Base-by-base conservation (phyloP, 2,888 invertebrate species). In the Drosophila nigritarsus region DNA sequence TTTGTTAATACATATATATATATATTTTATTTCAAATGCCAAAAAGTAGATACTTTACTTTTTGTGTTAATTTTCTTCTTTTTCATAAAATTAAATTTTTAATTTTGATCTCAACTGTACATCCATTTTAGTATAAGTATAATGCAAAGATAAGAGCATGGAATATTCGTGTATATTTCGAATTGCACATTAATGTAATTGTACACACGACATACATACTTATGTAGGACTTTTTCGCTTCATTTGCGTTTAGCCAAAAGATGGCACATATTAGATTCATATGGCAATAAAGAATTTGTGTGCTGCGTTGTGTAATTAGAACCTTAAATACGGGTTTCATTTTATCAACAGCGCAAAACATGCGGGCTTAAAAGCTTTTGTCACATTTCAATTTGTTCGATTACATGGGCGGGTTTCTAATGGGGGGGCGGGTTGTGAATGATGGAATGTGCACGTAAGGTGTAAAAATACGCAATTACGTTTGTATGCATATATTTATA, bases 301-400 rank as follows among this genome's bases (percentile, higher is more conserved):
- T 34, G 51, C 40, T 55, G 48, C 1, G 42, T 24, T 75, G 60
- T 55, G 50, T 67, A 61, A 42, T 61, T 51, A 30, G 30, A 15
- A 13, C 9, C 15, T 20, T 24, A 59, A 68, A 62, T 55, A 36
- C 59, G 36, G 49, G 38, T 69, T 45, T 77, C 62, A n/a, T 69
- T 36, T 24, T 65, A 62, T 65, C 60, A 59, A 50, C 48, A 42
- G 18, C 27, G 48, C 34, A 48, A n/a, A 56, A 65, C 3, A 76
- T 76, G 49, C 29, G 77, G 77, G 81, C 45, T 59, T 56, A 51
- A 59, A 65, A 80, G 71, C 76, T 65, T 78, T 69, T 13, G 64
- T 50, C 50, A 45, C 48, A 34, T 61, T 65, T 56, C 9, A 50
- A 36, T 29, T 38, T 50, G 15, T 51, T 36, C 27, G 68, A 75